Conservation (phyloP, 2,888 invertebrate genomes). For the Atrina japonica region DNA sequence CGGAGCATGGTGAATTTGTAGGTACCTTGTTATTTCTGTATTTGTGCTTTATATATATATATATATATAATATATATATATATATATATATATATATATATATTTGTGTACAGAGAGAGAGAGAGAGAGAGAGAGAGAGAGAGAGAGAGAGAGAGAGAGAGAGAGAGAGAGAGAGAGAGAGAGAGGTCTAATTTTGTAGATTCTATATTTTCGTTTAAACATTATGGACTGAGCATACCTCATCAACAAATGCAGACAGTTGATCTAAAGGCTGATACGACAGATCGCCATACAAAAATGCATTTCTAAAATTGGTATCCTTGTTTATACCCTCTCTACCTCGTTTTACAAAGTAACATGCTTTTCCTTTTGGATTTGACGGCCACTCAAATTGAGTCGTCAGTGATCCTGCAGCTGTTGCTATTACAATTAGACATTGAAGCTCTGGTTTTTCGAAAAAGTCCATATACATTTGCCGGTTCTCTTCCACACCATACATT, state of each 20-base stretch:
- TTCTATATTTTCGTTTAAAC: no score
- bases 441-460: slow-evolving; percentile 80
- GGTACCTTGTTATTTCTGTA: no score
- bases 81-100: no score
- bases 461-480: slow-evolving; percentile 78
- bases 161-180: no score
- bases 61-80: no score
- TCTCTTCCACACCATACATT: slow-evolving; percentile 83
- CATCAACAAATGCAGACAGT: slow-evolving; percentile 93
- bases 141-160: no score
- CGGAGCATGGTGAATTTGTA: no score
- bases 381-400: slow-evolving; percentile 92
- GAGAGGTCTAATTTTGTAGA: no score
- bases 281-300: slow-evolving; percentile 91
- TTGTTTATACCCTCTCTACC: slow-evolving; percentile 85
- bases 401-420: slow-evolving; percentile 81
- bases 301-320: slow-evolving; percentile 83
- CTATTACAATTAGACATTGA: slow-evolving; percentile 69
- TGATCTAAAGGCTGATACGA: slow-evolving; percentile 95
- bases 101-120: no score
- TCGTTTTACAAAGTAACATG: slow-evolving; percentile 90
- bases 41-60: no score
- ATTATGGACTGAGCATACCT: slow-evolving; percentile 82
- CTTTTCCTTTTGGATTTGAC: slow-evolving; percentile 84
- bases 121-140: no score